A percentile compares a stretch with the other conserved stretches of the same genome.
Conservation (phyloP, 2,113 vertebrate genomes). For the Struthio camelus region DNA sequence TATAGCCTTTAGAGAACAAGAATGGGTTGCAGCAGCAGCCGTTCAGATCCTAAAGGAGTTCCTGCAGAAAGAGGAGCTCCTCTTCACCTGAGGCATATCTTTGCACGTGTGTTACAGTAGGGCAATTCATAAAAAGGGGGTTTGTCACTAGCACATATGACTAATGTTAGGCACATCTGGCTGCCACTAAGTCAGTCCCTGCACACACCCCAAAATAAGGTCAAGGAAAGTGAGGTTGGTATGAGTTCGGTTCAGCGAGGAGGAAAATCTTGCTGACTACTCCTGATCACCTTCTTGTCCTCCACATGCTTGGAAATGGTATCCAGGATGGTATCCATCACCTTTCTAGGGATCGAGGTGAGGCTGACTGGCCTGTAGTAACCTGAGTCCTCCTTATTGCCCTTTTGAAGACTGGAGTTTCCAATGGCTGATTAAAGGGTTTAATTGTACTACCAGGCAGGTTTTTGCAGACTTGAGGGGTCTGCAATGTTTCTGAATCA, state of each 20-base stretch:
- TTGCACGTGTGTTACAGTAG: neutral
- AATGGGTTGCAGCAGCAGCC: neutral
- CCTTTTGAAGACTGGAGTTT: too few species aligned
- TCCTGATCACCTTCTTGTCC: too few species aligned
- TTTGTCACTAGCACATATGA: neutral
- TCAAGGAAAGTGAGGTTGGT: neutral
- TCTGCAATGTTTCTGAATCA: conserved; percentile 14
- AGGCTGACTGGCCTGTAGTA: too few species aligned
- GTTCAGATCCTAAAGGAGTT: neutral
- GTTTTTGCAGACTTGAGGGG: conserved; percentile 4
- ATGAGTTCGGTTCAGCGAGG: neutral
- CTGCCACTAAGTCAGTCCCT: neutral
- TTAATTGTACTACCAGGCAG: conserved; percentile 21
- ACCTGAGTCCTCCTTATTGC: too few species aligned
- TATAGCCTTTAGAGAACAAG: neutral
- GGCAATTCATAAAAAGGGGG: neutral
- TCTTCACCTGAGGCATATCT: neutral
- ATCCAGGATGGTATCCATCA: too few species aligned
- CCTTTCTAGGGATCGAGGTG: too few species aligned
- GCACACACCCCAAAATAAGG: neutral
- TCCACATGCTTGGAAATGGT: too few species aligned
- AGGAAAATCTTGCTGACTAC: neutral
- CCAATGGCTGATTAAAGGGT: neutral
- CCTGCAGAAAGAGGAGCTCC: neutral
- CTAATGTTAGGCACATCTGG: neutral